phyloP scores from a whole-genome alignment of 1,140 invertebrate genomes.

The Trypoxylus dichotomus region DNA sequence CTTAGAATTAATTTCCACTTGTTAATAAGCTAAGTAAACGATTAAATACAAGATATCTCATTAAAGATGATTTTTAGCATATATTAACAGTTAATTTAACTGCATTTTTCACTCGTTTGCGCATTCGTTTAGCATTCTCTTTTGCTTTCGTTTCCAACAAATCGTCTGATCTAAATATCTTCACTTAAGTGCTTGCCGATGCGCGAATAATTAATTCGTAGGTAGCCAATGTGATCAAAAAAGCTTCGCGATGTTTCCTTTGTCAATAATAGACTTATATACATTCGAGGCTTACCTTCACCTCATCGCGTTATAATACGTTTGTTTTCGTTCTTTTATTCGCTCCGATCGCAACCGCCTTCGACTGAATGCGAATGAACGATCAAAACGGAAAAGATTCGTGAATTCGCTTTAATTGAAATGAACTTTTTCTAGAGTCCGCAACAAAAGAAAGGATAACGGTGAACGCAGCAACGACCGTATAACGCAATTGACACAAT shows the following conservation, averaged over 20 bases:
- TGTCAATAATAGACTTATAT: not conserved
- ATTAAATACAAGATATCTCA: too few species aligned
- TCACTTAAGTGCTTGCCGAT: not conserved
- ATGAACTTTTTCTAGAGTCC: not conserved
- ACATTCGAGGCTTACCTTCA: not conserved
- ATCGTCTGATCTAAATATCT: not conserved
- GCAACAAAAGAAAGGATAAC: not conserved
- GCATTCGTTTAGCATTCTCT: not conserved
- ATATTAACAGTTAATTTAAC: too few species aligned
- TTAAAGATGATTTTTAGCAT: too few species aligned
- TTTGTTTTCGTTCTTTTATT: not conserved
- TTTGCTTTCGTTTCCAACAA: not conserved
- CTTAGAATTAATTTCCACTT: too few species aligned
- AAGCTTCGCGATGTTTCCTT: not conserved
- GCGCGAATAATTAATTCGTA: not conserved
- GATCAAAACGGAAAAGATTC: not conserved
- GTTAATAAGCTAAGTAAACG: too few species aligned
- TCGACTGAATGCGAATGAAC: not conserved
- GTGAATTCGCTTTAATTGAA: slow-evolving; percentile 7
- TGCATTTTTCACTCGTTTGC: not conserved
- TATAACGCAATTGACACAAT: not conserved
- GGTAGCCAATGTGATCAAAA: not conserved
- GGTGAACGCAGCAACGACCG: not conserved
- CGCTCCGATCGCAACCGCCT: not conserved
- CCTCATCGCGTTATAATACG: not conserved